Evolutionary conservation across 1,140 invertebrate species (phyloP).

Genomic region (Episyrphus balteatus): DNA sequence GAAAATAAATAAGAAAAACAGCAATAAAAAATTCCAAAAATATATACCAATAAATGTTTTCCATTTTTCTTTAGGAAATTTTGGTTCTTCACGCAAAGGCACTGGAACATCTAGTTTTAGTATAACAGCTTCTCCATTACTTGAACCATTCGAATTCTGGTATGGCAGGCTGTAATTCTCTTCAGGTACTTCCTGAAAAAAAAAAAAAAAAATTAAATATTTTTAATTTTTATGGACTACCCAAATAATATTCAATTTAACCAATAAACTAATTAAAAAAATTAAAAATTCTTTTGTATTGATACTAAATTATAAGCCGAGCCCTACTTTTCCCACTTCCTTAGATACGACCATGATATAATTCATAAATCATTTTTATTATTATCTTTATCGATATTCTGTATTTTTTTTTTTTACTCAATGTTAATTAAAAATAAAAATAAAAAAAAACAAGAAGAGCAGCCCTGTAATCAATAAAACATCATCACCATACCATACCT

Average conservation of each 20-base stretch:
- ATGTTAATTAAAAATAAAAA: too few relatives aligned
- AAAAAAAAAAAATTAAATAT: neutral
- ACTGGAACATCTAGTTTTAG: conserved; percentile 46
- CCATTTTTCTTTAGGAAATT: conserved; percentile 59
- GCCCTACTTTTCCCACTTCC: too few relatives aligned
- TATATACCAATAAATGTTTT: conserved; percentile 53
- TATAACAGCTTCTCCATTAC: conserved; percentile 13
- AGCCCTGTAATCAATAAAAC: too few relatives aligned
- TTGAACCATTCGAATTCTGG: conserved; percentile 2
- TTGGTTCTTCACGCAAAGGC: conserved; percentile 46
- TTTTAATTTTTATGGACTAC: too few relatives aligned
- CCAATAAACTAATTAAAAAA: too few relatives aligned
- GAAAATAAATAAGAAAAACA: neutral
- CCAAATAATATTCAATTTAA: too few relatives aligned
- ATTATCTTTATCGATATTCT: too few relatives aligned
- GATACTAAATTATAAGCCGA: neutral
- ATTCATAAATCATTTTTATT: too few relatives aligned
- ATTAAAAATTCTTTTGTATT: neutral
- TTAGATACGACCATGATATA: too few relatives aligned
- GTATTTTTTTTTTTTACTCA: too few relatives aligned
- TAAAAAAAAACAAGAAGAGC: too few relatives aligned
- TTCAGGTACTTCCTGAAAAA: conserved; percentile 9
- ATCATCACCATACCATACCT: too few relatives aligned
- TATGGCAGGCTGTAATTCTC: conserved; percentile 6
- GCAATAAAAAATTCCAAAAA: neutral